Conservation (phyloP, 2,888 invertebrate species). For the Drosophila tanythrix region DNA sequence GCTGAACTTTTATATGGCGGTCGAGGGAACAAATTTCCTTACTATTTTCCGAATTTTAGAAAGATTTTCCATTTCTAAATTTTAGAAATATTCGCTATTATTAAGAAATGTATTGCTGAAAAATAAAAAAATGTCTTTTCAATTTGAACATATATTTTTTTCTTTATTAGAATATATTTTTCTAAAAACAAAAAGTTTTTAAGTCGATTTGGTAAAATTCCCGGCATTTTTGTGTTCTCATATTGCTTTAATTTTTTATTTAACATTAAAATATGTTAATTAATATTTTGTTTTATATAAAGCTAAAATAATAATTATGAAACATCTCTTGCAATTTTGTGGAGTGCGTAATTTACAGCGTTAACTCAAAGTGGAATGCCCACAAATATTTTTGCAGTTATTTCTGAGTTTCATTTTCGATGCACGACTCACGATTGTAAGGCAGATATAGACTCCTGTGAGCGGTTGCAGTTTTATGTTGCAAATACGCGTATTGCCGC, state of each 20-base stretch:
- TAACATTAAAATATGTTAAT: not conserved
- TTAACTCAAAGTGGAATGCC: not conserved
- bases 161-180: no score
- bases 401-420: not conserved
- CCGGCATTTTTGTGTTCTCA: not conserved
- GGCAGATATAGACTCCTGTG: not conserved
- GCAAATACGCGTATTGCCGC: constrained; percentile 15
- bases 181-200: no score
- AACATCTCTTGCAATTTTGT: not conserved
- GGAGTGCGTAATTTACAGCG: not conserved
- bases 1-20: not conserved
- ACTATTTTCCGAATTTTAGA: not conserved
- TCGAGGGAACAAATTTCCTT: not conserved
- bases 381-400: not conserved
- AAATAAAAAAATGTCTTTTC: no score
- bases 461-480: not conserved
- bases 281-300: not conserved
- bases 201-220: not conserved
- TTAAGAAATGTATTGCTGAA: not conserved
- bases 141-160: no score
- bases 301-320: not conserved
- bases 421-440: constrained; percentile 19
- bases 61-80: not conserved
- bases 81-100: not conserved
- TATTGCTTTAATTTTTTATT: not conserved